Base-by-base conservation (phyloP, 2,888 invertebrate genomes). In the Trichogramma dendrolimi region DNA sequence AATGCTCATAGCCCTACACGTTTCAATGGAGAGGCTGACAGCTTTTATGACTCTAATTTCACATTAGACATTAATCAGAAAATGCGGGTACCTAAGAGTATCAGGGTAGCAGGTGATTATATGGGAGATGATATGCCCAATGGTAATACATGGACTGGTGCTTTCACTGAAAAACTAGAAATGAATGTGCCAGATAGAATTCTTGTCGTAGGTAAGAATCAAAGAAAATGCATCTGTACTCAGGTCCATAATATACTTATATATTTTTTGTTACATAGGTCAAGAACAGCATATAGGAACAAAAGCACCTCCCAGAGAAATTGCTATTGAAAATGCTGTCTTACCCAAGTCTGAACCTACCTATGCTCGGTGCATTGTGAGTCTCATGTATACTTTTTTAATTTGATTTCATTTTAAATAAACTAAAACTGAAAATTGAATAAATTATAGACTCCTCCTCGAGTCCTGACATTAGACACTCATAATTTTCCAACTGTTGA, bases 121-220 rank as follows among this genome's bases (percentile, higher is more conserved):
- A 82, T 82, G 38, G 86, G 87, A 59, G 88, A 90, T 58, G 78
- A 81, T 52, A 81, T 85, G 6, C 86, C 87, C 76, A 84, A 86
- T 66, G 81, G 81, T 65, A 84, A 76, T 50, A 70, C 83, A 49
- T 89, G 88, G 88, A 83, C 83, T 64, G 83, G 83, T 71, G 58
- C 73, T 4, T 62, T 71, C 50, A 59, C 69, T 8, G 91, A 92
- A 71, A 90, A 90, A 80, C 87, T 91, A 78, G 89, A 90, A 71
- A 96, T 96, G 96, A 89, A 89, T 75, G 95, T 96, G 46, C 96
- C 96, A 4, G 96, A 96, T 74, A 86, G 94, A 75, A 96, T 96
- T 77, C 84, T 96, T 69, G 90, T 96, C 53, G 85, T 90, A 71
- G 96, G 96, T 76, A 87, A 87, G 79, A 86, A 76, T 86, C 86